Evolutionary conservation across 2,797 vertebrate species (phyloP).

Genomic region (Molossus molossus): DNA sequence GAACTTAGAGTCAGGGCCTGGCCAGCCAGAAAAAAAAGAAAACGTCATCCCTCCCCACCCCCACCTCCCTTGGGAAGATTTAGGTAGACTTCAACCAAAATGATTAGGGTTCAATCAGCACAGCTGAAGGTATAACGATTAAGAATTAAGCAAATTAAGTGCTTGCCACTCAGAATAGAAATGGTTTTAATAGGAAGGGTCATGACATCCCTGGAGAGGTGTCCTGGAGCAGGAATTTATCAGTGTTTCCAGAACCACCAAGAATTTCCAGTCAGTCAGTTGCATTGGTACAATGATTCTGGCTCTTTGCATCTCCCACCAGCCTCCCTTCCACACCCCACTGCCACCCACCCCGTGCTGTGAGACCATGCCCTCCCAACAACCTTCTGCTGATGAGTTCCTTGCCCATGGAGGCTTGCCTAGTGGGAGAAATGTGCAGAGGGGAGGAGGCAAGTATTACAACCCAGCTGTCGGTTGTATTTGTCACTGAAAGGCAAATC

Average conservation of each 20-base stretch:
- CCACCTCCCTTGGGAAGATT: neutral
- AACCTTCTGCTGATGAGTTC: neutral
- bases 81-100: conserved; percentile 33
- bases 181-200: conserved; percentile 26
- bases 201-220: neutral
- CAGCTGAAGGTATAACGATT: neutral
- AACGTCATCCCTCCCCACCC: neutral
- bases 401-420: neutral
- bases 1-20: neutral
- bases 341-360: neutral
- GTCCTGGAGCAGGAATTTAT: conserved; percentile 1
- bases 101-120: neutral
- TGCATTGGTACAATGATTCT: neutral
- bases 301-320: neutral
- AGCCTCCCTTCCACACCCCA: neutral
- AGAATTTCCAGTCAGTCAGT: conserved; percentile 16
- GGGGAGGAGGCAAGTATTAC: neutral
- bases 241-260: conserved; percentile 20
- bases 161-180: conserved; percentile 54
- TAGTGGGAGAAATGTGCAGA: neutral
- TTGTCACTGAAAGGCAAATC: neutral
- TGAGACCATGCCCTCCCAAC: neutral
- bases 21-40: neutral
- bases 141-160: conserved; percentile 55
- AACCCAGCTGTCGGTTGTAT: neutral